Conservation (phyloP, 2,888 invertebrate genomes). For the Harpalus rubripes region DNA sequence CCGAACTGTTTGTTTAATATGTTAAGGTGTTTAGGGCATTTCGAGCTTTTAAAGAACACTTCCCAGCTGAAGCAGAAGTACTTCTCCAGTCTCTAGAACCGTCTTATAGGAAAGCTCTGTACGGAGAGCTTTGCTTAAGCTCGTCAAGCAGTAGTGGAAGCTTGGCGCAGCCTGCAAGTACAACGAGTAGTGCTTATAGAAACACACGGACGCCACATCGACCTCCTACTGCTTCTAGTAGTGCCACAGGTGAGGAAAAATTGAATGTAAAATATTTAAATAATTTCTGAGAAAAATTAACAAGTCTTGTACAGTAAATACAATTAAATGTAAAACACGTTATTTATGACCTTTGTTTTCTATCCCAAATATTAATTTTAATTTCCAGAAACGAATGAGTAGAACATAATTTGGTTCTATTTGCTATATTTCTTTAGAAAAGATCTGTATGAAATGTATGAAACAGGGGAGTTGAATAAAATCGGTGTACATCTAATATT, state of each 20-base stretch:
- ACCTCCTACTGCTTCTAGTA: conserved; percentile 74
- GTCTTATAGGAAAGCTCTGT: conserved; percentile 84
- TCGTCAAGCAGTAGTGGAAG: conserved; percentile 80
- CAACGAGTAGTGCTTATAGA: conserved; percentile 73
- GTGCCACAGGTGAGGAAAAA: conserved; percentile 77
- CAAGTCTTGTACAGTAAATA: too few species aligned
- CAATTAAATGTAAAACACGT: too few species aligned
- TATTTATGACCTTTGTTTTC: too few species aligned
- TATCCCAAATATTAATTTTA: too few species aligned
- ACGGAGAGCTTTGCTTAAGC: conserved; percentile 79
- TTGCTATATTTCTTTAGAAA: too few species aligned
- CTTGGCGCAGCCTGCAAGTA: conserved; percentile 76
- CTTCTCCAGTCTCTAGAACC: conserved; percentile 91
- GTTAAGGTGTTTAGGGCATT: conserved; percentile 84
- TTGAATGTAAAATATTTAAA: too few species aligned
- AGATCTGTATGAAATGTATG: too few species aligned
- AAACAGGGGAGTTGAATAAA: too few species aligned
- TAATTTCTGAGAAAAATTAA: too few species aligned
- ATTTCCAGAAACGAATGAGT: too few species aligned
- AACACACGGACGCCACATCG: conserved; percentile 75
- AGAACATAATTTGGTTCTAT: too few species aligned
- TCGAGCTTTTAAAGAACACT: conserved; percentile 93
- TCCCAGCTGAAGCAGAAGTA: conserved; percentile 93
- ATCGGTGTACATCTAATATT: too few species aligned
- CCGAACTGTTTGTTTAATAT: conserved; percentile 36